A percentile compares a stretch with the other conserved stretches of the same genome.
Evolutionary conservation across 1,140 invertebrate species (phyloP).

Genomic region (Lordiphosa mommai): DNA sequence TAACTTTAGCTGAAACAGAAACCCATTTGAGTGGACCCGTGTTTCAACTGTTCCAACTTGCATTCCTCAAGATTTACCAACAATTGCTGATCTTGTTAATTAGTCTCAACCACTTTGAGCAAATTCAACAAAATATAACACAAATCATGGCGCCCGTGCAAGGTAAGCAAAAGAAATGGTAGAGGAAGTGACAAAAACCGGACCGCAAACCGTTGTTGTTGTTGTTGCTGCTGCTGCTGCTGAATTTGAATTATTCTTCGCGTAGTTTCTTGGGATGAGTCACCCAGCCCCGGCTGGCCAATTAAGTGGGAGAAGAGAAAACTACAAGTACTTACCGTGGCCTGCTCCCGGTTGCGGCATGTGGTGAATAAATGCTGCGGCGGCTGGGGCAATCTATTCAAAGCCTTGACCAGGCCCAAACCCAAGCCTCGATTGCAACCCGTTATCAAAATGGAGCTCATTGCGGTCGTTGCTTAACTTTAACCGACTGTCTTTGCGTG

Average conservation of each 20-base stretch:
- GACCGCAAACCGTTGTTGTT: neutral
- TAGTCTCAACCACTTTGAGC: conserved; percentile 43
- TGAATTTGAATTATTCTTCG: conserved; percentile 44
- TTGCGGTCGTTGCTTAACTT: conserved; percentile 6
- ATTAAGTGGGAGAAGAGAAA: conserved; percentile 13
- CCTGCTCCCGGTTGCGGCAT: conserved; percentile 85
- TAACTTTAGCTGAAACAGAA: neutral
- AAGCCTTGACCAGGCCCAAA: conserved; percentile 87
- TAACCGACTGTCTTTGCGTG: neutral
- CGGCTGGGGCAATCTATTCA: conserved; percentile 80
- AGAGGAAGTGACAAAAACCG: too few species aligned
- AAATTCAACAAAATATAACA: conserved; percentile 40
- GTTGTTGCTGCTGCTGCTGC: too few species aligned
- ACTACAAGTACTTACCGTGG: conserved; percentile 82
- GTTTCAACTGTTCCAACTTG: conserved; percentile 9
- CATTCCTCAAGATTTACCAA: conserved; percentile 29
- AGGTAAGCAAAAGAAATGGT: conserved; percentile 33
- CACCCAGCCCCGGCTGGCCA: conserved; percentile 24
- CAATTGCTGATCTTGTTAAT: conserved; percentile 42
- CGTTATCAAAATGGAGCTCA: conserved; percentile 91
- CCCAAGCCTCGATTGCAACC: conserved; percentile 94
- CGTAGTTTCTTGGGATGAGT: conserved; percentile 48
- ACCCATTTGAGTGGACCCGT: neutral
- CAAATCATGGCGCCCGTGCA: conserved; percentile 71
- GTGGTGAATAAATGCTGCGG: conserved; percentile 86